phyloP scores from a whole-genome alignment of 2,797 vertebrate genomes.

The Chiloscyllium punctatum region DNA sequence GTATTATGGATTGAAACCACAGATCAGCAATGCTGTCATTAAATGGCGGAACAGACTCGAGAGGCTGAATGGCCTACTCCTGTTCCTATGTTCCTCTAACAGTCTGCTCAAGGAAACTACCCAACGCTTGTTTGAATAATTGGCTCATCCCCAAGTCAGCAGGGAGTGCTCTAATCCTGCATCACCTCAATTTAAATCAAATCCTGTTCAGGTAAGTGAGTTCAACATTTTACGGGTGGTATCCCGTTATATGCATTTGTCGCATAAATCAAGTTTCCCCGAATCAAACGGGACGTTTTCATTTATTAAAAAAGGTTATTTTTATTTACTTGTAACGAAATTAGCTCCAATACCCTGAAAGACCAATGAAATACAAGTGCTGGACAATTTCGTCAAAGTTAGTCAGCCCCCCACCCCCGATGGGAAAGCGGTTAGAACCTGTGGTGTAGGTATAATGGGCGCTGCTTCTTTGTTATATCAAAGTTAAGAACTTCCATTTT shows the following conservation, averaged over 20 bases:
- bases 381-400: neutral
- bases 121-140: neutral
- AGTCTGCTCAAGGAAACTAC: neutral
- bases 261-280: neutral
- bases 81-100: too few relatives aligned
- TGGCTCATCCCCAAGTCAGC: too few relatives aligned
- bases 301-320: neutral
- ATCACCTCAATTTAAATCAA: neutral
- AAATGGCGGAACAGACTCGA: too few relatives aligned
- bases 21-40: too few relatives aligned
- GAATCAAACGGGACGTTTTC: neutral
- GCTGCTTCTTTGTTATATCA: neutral
- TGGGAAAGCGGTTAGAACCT: neutral
- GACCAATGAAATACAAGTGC: neutral
- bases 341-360: neutral
- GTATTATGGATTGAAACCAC: too few relatives aligned
- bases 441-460: neutral
- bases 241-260: neutral
- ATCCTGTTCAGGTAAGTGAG: too few relatives aligned
- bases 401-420: too few relatives aligned
- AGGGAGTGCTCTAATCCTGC: neutral
- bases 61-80: too few relatives aligned
- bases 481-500: neutral
- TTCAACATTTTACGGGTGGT: neutral
- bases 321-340: neutral